A percentile compares a stretch with the other conserved stretches of the same genome.
Evolutionary conservation across 2,888 invertebrate species (phyloP).

Genomic region (Metallyticus violacea): DNA sequence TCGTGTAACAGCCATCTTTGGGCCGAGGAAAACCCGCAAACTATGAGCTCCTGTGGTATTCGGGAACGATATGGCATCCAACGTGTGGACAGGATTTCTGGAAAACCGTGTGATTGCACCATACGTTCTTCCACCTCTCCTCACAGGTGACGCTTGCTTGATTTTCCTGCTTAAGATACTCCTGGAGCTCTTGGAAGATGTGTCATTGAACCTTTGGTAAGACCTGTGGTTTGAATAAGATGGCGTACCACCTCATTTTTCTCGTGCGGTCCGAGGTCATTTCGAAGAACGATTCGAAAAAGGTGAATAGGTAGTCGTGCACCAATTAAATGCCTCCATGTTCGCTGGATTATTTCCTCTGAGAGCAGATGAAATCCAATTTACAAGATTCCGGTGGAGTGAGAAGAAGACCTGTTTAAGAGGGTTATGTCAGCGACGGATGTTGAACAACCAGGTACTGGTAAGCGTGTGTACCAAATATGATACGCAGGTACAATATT

Average conservation of each 20-base stretch:
- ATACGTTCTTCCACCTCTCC: neutral
- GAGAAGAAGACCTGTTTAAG: too few species aligned
- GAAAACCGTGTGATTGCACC: neutral
- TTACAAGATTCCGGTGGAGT: too few species aligned
- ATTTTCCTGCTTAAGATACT: neutral
- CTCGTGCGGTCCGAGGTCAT: too few species aligned
- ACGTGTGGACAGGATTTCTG: neutral
- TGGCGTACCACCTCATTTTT: too few species aligned
- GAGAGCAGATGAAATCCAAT: too few species aligned
- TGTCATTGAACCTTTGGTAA: neutral
- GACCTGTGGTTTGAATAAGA: too few species aligned
- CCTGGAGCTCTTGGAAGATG: neutral
- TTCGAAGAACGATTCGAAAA: too few species aligned
- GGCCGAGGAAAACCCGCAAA: neutral
- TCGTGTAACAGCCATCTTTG: neutral
- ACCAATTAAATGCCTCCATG: too few species aligned
- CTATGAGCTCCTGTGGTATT: neutral
- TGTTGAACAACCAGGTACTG: too few species aligned
- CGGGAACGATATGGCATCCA: neutral
- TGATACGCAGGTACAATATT: neutral
- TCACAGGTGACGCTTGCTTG: neutral
- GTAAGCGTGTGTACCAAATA: neutral
- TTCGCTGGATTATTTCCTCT: too few species aligned
- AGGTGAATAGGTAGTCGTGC: too few species aligned
- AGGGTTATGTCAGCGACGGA: too few species aligned